Conservation (phyloP, 1,140 invertebrate genomes). For the Drosophila miranda region DNA sequence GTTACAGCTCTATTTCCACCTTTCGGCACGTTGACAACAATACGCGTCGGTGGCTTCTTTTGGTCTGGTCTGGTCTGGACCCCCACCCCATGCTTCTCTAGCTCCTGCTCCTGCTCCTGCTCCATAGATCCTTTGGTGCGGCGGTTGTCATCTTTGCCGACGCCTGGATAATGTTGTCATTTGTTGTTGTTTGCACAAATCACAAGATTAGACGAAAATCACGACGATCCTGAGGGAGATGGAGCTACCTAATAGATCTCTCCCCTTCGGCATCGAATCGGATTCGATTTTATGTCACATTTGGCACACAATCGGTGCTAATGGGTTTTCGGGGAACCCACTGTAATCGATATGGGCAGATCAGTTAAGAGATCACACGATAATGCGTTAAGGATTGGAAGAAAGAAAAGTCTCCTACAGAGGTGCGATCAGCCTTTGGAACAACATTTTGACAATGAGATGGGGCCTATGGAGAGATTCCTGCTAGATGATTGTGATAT, state of each 20-base stretch:
- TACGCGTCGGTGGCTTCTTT: conserved; percentile 40
- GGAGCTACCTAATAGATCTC: conserved; percentile 7
- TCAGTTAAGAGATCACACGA: conserved; percentile 7
- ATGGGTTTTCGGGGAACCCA: conserved; percentile 37
- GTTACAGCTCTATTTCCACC: conserved; percentile 54
- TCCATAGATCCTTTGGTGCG: conserved; percentile 38
- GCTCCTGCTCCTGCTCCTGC: conserved; percentile 13
- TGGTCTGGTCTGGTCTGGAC: conserved; percentile 3
- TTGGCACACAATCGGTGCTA: conserved; percentile 36
- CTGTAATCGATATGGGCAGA: conserved; percentile 26
- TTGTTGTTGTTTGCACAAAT: conserved; percentile 48
- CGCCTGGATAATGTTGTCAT: conserved; percentile 68
- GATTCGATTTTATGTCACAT: conserved; percentile 36
- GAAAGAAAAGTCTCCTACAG: neutral
- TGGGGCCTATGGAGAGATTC: neutral
- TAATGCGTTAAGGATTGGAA: no score
- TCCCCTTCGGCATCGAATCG: neutral
- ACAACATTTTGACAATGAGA: conserved; percentile 1
- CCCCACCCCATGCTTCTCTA: conserved; percentile 8
- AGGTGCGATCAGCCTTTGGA: conserved; percentile 1
- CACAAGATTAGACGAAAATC: conserved; percentile 63
- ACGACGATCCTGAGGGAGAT: conserved; percentile 37
- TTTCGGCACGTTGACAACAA: conserved; percentile 73
- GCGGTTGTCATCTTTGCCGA: conserved; percentile 64
- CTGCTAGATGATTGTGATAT: no score